A percentile compares a stretch with the other conserved stretches of the same genome.
These are phyloP conservation scores for Iguana delicatissima DNA, from an alignment of 2,797 vertebrate species.

Conservation along the genomic window DNA sequence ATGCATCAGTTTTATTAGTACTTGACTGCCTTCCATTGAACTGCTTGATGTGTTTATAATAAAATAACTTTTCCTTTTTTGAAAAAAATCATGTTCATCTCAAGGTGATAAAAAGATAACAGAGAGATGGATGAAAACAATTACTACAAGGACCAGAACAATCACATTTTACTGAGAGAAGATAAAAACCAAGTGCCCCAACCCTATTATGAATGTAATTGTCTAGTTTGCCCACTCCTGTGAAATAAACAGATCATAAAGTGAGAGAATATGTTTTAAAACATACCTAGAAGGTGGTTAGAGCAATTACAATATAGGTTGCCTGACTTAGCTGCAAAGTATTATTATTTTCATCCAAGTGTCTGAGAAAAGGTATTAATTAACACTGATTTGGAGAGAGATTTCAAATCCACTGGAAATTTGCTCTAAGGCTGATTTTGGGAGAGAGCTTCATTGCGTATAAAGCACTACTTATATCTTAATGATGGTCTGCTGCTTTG, in stretches of 20 bases:
- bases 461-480: not conserved
- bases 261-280: conserved; percentile 64
- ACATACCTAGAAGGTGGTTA: conserved; percentile 58
- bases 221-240: conserved; percentile 63
- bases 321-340: conserved; percentile 56
- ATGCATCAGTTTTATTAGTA: conserved; percentile 60
- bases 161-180: conserved; percentile 52
- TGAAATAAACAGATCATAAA: conserved; percentile 74
- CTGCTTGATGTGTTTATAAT: conserved; percentile 55
- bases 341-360: conserved; percentile 39
- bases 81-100: conserved; percentile 61
- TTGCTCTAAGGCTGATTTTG: not conserved
- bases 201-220: conserved; percentile 58
- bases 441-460: not conserved
- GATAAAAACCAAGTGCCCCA: conserved; percentile 64
- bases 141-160: conserved; percentile 44
- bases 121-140: conserved; percentile 55
- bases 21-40: conserved; percentile 50
- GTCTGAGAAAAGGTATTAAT: conserved; percentile 57
- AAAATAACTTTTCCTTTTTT: conserved; percentile 50
- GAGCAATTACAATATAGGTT: conserved; percentile 25
- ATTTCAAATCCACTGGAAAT: conserved; percentile 41
- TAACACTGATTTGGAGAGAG: conserved; percentile 54
- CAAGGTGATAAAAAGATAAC: conserved; percentile 58
- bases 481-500: conserved; percentile 22